Evolutionary conservation across 1,140 invertebrate species (phyloP).

Genomic region (Popillia japonica): DNA sequence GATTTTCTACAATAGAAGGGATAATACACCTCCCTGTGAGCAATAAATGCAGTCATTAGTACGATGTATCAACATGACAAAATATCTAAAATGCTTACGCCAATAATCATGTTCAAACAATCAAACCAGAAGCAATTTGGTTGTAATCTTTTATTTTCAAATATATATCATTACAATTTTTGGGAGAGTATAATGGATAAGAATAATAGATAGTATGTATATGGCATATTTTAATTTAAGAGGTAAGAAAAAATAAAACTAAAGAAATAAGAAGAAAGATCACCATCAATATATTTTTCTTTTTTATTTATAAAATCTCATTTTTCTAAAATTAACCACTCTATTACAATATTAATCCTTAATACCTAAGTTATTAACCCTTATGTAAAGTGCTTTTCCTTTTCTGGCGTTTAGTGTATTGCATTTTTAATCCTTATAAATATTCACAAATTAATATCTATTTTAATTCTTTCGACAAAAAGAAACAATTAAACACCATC

Average conservation of each 20-base stretch:
- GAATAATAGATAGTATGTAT: too few species aligned
- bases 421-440: neutral
- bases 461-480: neutral
- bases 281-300: slow-evolving; percentile 22
- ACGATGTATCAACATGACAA: too few species aligned
- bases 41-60: too few species aligned
- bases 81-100: too few species aligned
- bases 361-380: neutral
- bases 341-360: slow-evolving; percentile 21
- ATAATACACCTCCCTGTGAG: too few species aligned
- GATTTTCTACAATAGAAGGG: too few species aligned
- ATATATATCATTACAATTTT: too few species aligned
- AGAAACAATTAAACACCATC: neutral
- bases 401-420: neutral
- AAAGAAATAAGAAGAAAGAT: slow-evolving; percentile 11
- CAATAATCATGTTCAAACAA: too few species aligned
- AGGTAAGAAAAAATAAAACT: slow-evolving; percentile 29
- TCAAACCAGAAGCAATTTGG: too few species aligned
- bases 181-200: too few species aligned
- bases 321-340: slow-evolving; percentile 26
- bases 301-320: neutral
- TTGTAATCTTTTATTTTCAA: too few species aligned
- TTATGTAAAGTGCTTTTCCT: neutral
- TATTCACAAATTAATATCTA: neutral
- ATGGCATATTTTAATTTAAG: too few species aligned